Conservation (phyloP, 2,888 invertebrate genomes). For the Amphipoea oculea region DNA sequence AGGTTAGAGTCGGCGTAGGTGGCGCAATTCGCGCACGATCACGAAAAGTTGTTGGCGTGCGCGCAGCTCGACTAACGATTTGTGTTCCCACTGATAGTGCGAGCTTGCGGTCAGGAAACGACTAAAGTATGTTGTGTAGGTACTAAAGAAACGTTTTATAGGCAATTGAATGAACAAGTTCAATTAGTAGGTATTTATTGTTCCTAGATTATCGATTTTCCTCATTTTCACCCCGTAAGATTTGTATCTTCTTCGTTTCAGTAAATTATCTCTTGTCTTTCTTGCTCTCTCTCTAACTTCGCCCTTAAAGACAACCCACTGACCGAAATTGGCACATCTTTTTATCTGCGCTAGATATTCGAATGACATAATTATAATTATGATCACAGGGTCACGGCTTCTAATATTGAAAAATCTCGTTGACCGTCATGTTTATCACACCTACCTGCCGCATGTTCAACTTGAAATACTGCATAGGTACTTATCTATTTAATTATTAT, state of each 20-base stretch:
- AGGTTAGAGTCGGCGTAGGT: slow-evolving; percentile 50
- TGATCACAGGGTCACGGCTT: neutral
- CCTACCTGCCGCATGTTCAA: neutral
- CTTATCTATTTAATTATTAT: neutral
- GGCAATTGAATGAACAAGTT: neutral
- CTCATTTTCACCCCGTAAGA: neutral
- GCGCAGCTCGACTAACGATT: slow-evolving; percentile 37
- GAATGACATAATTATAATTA: neutral
- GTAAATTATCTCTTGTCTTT: neutral
- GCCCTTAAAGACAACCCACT: too few species aligned
- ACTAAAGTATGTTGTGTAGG: neutral
- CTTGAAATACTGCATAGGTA: neutral
- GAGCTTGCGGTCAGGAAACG: slow-evolving; percentile 10
- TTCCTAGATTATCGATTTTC: neutral
- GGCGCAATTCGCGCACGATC: slow-evolving; percentile 55
- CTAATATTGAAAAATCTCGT: neutral
- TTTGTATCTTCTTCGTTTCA: neutral
- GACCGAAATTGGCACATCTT: neutral
- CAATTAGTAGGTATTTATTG: neutral
- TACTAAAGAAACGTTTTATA: slow-evolving; percentile 3
- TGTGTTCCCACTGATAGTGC: slow-evolving; percentile 23
- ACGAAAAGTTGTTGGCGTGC: slow-evolving; percentile 38
- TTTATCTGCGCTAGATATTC: neutral
- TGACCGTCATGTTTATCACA: neutral
- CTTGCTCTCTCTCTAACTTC: neutral